phyloP scores from a whole-genome alignment of 2,797 vertebrate genomes.

The Carapus acus region DNA sequence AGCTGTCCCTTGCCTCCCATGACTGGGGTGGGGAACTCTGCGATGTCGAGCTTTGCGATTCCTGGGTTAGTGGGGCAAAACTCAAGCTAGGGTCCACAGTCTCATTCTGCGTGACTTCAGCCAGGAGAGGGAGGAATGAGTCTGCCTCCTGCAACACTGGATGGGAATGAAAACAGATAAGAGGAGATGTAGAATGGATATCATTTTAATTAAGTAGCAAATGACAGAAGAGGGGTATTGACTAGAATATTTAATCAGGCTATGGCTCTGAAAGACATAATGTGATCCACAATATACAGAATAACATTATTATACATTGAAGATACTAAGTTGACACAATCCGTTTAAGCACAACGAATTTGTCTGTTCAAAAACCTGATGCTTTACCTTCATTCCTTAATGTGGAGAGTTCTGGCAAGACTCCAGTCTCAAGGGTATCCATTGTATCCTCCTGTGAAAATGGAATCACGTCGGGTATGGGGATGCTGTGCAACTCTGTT shows the following conservation, averaged over 20 bases:
- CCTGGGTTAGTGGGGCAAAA: constrained; percentile 36
- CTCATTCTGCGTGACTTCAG: constrained; percentile 70
- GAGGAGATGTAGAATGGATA: no score
- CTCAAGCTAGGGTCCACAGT: constrained; percentile 34
- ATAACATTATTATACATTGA: no score
- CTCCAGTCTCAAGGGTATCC: constrained; percentile 12
- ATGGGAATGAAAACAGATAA: neutral
- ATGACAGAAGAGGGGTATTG: no score
- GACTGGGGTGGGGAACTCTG: neutral
- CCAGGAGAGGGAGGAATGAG: constrained; percentile 69
- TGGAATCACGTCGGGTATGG: neutral
- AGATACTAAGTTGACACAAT: no score
- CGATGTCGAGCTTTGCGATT: neutral
- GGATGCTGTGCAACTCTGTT: neutral
- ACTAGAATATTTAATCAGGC: no score
- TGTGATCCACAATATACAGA: no score
- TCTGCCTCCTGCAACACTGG: constrained; percentile 54
- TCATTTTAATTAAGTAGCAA: no score
- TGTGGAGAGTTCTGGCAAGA: neutral
- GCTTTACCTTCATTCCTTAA: constrained; percentile 41
- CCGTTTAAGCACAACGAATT: no score
- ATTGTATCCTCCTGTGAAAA: neutral
- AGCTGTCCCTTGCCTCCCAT: rapidly evolving
- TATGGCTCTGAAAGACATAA: no score
- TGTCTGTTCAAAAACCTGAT: no score